Evolutionary conservation across 2,113 vertebrate genomes (phyloP).

Genomic region (Otocyon megalotis): DNA sequence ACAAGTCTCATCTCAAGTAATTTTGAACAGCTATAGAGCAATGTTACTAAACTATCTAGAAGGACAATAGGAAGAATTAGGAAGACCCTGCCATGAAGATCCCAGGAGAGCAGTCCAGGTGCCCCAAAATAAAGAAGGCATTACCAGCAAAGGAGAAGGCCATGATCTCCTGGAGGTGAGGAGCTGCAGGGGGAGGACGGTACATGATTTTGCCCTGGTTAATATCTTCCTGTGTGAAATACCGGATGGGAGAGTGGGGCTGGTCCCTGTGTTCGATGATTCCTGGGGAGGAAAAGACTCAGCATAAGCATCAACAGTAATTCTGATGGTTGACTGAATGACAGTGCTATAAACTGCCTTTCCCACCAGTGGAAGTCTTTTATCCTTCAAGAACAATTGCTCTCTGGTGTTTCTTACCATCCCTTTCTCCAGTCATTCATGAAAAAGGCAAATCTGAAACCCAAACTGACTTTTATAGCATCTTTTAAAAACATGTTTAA

Average conservation of each 20-base stretch:
- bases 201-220: constrained; percentile 92
- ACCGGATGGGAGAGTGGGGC: constrained; percentile 86
- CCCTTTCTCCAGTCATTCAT: not conserved
- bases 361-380: not conserved
- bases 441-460: not conserved
- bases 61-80: not conserved
- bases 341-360: not conserved
- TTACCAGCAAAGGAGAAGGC: constrained; percentile 96
- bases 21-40: not conserved
- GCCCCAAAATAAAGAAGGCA: not conserved
- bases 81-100: not conserved
- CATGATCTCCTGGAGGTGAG: constrained; percentile 94
- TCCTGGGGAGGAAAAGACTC: constrained; percentile 84
- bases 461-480: not conserved
- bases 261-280: constrained; percentile 91
- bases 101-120: too few relatives aligned
- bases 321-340: not conserved
- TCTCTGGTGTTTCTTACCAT: not conserved
- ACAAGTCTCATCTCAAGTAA: not conserved
- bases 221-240: constrained; percentile 95
- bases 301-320: not conserved
- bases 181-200: constrained; percentile 90
- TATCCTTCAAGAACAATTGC: not conserved
- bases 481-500: not conserved
- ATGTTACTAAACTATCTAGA: not conserved